These are phyloP conservation scores for Gnatocerus cornutus DNA, from an alignment of 2,888 invertebrate genomes.

Conservation along the genomic window DNA sequence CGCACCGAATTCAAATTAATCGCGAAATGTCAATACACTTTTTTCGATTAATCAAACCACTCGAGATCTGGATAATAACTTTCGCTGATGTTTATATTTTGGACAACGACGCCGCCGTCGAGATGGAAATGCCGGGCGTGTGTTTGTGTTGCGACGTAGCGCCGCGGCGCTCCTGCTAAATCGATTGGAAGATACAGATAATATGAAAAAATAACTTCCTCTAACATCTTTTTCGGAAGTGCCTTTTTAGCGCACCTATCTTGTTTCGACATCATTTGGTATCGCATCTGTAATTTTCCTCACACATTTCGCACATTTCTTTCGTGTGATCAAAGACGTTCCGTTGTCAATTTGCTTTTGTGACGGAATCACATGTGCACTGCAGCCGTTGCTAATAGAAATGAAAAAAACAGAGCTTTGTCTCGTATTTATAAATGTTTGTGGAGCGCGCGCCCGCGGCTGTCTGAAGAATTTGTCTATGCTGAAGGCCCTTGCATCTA, in stretches of 20 bases:
- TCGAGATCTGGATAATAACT: slow-evolving; percentile 3
- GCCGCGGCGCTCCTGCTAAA: not conserved
- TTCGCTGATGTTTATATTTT: slow-evolving; percentile 21
- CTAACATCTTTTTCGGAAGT: too few species aligned
- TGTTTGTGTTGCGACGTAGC: too few species aligned
- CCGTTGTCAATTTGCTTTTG: slow-evolving; percentile 10
- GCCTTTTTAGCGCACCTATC: not conserved
- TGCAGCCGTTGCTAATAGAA: slow-evolving; percentile 8
- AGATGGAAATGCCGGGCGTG: too few species aligned
- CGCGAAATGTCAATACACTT: slow-evolving; percentile 31
- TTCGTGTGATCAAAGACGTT: slow-evolving; percentile 9
- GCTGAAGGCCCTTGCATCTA: slow-evolving; percentile 22
- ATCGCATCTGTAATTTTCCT: not conserved
- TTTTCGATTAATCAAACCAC: slow-evolving; percentile 34
- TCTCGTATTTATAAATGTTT: slow-evolving; percentile 28
- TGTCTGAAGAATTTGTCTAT: slow-evolving; percentile 23
- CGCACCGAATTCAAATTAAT: slow-evolving; percentile 29
- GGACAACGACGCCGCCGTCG: slow-evolving; percentile 4
- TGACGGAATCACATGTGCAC: slow-evolving; percentile 12
- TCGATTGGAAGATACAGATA: slow-evolving; percentile 8
- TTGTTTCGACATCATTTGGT: slow-evolving; percentile 8
- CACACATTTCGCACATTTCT: slow-evolving; percentile 7
- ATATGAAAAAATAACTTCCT: not conserved
- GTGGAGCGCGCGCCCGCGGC: slow-evolving; percentile 6
- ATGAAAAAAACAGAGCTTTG: slow-evolving; percentile 13